Conservation (phyloP, 2,797 vertebrate species). For the Bothrops alternatus region DNA sequence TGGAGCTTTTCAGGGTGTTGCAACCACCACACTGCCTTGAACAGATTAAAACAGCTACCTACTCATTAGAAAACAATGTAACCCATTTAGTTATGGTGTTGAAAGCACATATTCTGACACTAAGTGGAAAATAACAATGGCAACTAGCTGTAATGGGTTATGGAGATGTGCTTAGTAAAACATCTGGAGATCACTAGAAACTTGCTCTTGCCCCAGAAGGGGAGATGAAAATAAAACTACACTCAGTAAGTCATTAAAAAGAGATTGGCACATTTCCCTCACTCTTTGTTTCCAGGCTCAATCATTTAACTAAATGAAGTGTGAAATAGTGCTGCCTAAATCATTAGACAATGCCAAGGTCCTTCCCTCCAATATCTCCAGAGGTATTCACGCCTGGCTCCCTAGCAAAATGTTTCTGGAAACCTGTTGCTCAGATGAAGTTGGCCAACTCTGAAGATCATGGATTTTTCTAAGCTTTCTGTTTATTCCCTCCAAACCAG, state of each 20-base stretch:
- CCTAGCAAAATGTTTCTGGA: not conserved
- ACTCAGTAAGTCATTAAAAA: conserved; percentile 35
- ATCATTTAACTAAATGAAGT: conserved; percentile 54
- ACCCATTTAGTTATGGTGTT: not conserved
- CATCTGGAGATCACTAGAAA: conserved; percentile 37
- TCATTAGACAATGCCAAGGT: conserved; percentile 43
- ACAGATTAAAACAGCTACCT: not conserved
- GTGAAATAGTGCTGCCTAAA: conserved; percentile 59
- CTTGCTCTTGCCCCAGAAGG: conserved; percentile 20
- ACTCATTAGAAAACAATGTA: not conserved
- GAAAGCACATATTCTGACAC: not conserved
- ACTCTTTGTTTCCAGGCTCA: conserved; percentile 42
- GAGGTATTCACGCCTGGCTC: not conserved
- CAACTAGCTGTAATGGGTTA: not conserved
- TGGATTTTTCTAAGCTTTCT: not conserved
- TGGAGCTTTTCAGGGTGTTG: not conserved
- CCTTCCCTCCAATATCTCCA: conserved; percentile 16
- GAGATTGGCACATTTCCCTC: conserved; percentile 42
- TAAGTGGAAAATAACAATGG: not conserved
- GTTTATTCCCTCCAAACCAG: not conserved
- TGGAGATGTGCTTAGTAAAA: conserved; percentile 25
- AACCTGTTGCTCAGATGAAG: conserved; percentile 3
- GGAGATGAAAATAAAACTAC: conserved; percentile 32
- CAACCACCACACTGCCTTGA: not conserved
- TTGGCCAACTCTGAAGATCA: not conserved